Evolutionary conservation across 2,797 vertebrate genomes (phyloP).

Genomic region (Dryobates pubescens): DNA sequence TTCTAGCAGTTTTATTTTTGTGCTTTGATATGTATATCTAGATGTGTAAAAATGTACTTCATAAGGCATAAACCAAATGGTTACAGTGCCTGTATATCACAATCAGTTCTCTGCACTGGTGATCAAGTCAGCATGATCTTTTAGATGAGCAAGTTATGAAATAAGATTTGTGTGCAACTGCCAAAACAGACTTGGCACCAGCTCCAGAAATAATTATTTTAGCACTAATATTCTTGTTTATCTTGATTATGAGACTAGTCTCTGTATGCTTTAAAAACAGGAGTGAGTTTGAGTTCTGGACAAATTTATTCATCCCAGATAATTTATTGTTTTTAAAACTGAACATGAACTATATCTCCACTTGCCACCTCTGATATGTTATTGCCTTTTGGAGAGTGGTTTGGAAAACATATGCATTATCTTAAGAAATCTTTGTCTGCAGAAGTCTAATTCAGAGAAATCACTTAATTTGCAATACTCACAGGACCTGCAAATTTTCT

Average conservation of each 20-base stretch:
- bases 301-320: background rate
- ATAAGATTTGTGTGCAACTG: background rate
- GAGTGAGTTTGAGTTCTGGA: background rate
- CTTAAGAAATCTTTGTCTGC: background rate
- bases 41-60: background rate
- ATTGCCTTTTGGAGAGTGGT: background rate
- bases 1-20: background rate
- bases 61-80: background rate
- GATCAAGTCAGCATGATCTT: background rate
- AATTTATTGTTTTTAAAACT: background rate
- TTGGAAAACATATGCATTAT: background rate
- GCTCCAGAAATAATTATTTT: background rate
- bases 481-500: background rate
- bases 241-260: background rate
- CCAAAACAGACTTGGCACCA: background rate
- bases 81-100: background rate
- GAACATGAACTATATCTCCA: background rate
- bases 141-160: background rate
- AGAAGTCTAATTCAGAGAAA: background rate
- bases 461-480: background rate
- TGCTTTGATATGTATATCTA: background rate
- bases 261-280: background rate
- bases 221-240: background rate
- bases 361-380: background rate
- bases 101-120: background rate